These are phyloP conservation scores for Tetranychus truncatus DNA, from an alignment of 2,888 invertebrate species.

Conservation along the genomic window DNA sequence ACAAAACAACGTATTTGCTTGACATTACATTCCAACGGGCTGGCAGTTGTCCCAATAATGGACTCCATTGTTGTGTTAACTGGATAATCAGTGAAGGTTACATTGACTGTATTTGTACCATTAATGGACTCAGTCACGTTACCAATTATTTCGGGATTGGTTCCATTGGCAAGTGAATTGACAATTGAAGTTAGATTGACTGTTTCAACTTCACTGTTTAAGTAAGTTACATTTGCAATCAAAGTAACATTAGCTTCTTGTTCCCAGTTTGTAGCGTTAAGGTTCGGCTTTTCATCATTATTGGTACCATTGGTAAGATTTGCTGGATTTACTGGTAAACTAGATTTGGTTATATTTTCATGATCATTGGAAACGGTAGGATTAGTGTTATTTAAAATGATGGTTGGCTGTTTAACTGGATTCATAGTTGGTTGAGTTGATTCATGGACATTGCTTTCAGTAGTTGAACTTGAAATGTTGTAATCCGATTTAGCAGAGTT, in stretches of 20 bases:
- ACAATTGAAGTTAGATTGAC: not conserved
- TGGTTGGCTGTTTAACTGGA: not conserved
- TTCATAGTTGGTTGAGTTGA: not conserved
- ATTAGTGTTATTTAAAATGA: not conserved
- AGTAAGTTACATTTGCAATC: not conserved
- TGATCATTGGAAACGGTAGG: no score
- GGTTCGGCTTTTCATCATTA: not conserved
- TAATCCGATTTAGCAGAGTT: not conserved
- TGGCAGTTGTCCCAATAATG: not conserved
- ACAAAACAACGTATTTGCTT: not conserved
- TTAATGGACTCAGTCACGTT: no score
- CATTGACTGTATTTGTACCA: not conserved
- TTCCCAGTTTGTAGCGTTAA: not conserved
- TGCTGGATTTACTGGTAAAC: no score
- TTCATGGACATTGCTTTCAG: not conserved
- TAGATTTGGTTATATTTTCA: no score
- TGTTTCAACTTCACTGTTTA: not conserved
- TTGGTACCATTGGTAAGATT: not conserved
- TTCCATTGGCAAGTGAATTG: not conserved
- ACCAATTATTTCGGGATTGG: not conserved
- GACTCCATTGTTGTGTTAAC: not conserved
- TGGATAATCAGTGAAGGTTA: not conserved
- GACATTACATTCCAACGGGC: not conserved
- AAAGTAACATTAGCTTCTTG: not conserved
- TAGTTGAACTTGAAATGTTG: not conserved